phyloP scores from a whole-genome alignment of 64 coral and sea anemone species.

The Astreopora myriophthalma region DNA sequence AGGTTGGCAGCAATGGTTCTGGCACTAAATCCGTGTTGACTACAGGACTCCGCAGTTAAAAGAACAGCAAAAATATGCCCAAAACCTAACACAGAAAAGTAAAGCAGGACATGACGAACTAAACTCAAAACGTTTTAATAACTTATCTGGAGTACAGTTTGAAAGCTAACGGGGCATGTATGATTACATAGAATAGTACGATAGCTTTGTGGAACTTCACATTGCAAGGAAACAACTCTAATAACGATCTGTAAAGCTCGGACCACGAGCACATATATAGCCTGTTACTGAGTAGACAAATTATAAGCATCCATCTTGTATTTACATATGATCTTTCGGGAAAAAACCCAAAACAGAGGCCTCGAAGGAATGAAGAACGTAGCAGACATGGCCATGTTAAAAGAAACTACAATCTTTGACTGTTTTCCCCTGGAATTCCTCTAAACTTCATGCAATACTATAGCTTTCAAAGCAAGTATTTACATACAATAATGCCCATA shows the following conservation, averaged over 20 bases:
- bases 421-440: conserved; percentile 41
- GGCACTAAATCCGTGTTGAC: background rate
- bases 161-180: background rate
- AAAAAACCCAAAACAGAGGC: conserved; percentile 11
- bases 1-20: background rate
- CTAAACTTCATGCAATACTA: conserved; percentile 48
- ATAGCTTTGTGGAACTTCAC: conserved; percentile 43
- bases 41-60: background rate
- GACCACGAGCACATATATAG: conserved; percentile 19
- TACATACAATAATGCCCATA: conserved; percentile 60
- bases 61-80: conserved; percentile 38
- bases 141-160: conserved; percentile 29
- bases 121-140: conserved; percentile 74
- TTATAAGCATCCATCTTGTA: conserved; percentile 19
- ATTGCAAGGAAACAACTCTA: conserved; percentile 52
- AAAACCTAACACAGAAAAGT: conserved; percentile 16
- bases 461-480: conserved; percentile 57
- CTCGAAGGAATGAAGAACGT: background rate
- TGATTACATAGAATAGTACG: conserved; percentile 72
- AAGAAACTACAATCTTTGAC: conserved; percentile 34
- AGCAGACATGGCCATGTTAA: conserved; percentile 8
- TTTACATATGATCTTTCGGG: conserved; percentile 34
- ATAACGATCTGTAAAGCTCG: conserved; percentile 19
- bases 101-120: conserved; percentile 46
- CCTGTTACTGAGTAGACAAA: conserved; percentile 11